Percentiles rank a stretch among this genome's conserved stretches.
phyloP scores from a whole-genome alignment of 2,113 vertebrate species.

The Xiphorhynchus elegans region DNA sequence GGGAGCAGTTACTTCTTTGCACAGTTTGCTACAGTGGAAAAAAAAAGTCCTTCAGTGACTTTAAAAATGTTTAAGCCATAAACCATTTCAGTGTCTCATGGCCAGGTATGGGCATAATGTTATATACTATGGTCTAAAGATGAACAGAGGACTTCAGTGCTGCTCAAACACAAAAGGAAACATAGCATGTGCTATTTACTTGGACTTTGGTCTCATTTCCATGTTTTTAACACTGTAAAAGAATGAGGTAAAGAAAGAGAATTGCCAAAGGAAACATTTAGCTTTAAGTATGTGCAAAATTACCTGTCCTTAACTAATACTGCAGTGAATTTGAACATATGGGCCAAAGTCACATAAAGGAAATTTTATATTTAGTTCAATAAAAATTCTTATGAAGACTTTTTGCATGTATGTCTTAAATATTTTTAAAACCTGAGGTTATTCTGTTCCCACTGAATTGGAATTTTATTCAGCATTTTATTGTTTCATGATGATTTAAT shows the following conservation, averaged over 20 bases:
- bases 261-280: background rate
- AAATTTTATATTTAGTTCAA: too few species aligned
- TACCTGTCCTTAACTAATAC: background rate
- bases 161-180: background rate
- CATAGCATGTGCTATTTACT: background rate
- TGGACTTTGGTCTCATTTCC: background rate
- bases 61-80: too few species aligned
- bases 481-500: conserved; percentile 34
- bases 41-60: too few species aligned
- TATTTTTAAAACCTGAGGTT: background rate
- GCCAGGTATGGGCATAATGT: background rate
- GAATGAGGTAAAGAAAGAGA: background rate
- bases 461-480: background rate
- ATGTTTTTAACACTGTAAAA: background rate
- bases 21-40: too few species aligned
- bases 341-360: background rate
- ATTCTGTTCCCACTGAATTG: background rate
- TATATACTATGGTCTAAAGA: background rate
- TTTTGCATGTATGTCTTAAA: too few species aligned
- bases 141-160: background rate
- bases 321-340: background rate
- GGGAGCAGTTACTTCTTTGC: too few species aligned
- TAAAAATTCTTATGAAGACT: too few species aligned
- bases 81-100: too few species aligned
- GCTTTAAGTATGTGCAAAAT: background rate